Conservation (phyloP, 2,888 invertebrate species). For the Iselma pallidipennis region DNA sequence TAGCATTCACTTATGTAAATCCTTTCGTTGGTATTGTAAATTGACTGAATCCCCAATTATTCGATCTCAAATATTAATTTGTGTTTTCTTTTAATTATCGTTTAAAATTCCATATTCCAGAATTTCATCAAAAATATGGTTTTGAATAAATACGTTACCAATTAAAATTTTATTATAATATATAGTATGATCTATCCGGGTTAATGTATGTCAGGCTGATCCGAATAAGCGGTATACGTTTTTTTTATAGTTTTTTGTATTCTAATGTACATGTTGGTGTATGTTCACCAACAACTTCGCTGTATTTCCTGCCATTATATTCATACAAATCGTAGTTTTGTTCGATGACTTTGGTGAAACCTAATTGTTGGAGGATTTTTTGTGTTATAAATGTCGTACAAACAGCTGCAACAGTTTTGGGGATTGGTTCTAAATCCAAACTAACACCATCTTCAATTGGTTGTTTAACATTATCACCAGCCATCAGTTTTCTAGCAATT, state of each 20-base stretch:
- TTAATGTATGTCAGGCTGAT: no score
- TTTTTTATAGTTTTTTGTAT: conserved; percentile 28
- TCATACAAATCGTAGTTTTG: conserved; percentile 60
- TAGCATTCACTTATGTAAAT: conserved; percentile 63
- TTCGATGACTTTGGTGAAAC: conserved; percentile 60
- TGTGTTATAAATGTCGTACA: conserved; percentile 64
- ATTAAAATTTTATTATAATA: no score
- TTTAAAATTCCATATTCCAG: conserved; percentile 60
- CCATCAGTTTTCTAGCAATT: conserved; percentile 52
- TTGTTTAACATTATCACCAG: conserved; percentile 35
- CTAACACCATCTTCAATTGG: conserved; percentile 24
- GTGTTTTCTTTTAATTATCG: conserved; percentile 53
- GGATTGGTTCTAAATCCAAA: conserved; percentile 47
- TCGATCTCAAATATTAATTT: no score
- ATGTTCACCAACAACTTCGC: conserved; percentile 59
- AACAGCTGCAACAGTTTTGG: conserved; percentile 63
- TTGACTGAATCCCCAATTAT: conserved; percentile 10
- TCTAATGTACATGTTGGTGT: conserved; percentile 39
- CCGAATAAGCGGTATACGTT: no score
- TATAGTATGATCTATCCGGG: no score
- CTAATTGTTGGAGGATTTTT: conserved; percentile 60
- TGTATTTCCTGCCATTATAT: conserved; percentile 64
- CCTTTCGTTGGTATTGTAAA: conserved; percentile 71
- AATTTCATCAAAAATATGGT: conserved; percentile 63
- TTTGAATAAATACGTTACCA: conserved; percentile 47